phyloP scores from a whole-genome alignment of 2,888 invertebrate species.

The Malacosoma neustria region DNA sequence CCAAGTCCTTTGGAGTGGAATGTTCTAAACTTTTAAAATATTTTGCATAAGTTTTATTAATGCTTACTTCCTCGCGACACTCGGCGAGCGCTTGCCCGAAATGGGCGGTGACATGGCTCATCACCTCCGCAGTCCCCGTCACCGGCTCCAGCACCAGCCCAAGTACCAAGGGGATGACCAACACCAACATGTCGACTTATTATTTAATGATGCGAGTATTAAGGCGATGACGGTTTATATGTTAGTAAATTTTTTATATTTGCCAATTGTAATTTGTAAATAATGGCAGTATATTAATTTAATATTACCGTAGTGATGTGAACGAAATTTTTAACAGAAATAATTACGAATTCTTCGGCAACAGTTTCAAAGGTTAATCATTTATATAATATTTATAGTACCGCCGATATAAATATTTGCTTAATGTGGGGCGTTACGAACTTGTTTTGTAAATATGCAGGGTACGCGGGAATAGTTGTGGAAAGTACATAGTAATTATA shows the following conservation, averaged over 20 bases:
- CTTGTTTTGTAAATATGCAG: no score
- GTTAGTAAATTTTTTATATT: not conserved
- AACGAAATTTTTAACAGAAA: not conserved
- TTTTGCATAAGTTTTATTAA: no score
- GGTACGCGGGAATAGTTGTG: no score
- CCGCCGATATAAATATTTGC: no score
- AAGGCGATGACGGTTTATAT: not conserved
- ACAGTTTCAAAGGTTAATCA: no score
- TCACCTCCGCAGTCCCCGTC: conserved; percentile 48
- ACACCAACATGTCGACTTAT: not conserved
- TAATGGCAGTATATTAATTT: not conserved
- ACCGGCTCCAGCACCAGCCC: conserved; percentile 24
- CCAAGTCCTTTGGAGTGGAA: no score
- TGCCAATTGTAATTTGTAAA: not conserved
- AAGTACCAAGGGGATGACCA: conserved; percentile 19
- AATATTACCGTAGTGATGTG: not conserved
- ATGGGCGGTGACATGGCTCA: conserved; percentile 66
- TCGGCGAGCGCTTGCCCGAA: conserved; percentile 56
- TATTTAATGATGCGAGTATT: not conserved
- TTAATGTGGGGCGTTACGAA: no score
- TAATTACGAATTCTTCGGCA: not conserved
- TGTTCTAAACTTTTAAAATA: no score
- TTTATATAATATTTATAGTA: no score
- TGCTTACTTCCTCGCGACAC: conserved; percentile 51
- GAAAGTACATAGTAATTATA: no score